Evolutionary conservation across 2,113 vertebrate species (phyloP), one percentile per base, ranked within the genome.

Genomic region (Callaeas wilsoni): DNA sequence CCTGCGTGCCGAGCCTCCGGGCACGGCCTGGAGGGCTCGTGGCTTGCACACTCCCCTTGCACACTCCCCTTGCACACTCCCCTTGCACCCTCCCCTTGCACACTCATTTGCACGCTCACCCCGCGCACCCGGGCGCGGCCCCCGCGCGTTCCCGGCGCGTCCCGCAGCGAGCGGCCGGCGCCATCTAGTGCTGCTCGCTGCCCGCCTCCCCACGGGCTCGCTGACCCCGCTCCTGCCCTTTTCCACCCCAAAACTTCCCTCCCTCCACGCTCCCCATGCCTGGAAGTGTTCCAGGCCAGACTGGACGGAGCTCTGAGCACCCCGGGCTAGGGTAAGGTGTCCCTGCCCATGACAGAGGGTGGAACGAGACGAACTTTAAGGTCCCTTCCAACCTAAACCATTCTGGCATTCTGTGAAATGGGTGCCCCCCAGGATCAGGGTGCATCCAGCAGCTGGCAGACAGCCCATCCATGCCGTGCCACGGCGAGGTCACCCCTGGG

Each of bases 141-240:
- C 15, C 23, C 21, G 12, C 23, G 22, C 33, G 8, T 62, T 69
- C 49, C 39, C 14, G 14, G 65, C n/a, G 20, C 10, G 56, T n/a
- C 80, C 19, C 41, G 87, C 70, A 19, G 92, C 74, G 69, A 74
- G 91, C 57, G 3, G 60, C 81, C 79, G 92, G 96, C 96, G 96
- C 96, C 95, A 94, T 21, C 96, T 97, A 96, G 95, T 4, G 95
- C 87, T 67, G 39, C 87, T 53, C 21, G 46, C 60, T 9, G 71
- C 60, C 35, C 77, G 60, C 44, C 59, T 37, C 10, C 50, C 37
- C 9, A 7, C 9, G 37, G 41, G 39, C 62, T 47, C 14, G 1
- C 62, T 14, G 16, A 33, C 32, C 47, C n/a, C 47, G 0, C 21
- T 60, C 17, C 62, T 39, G 35, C 52, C 26, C 23, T 22, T 57